Percentiles rank a stretch among this genome's conserved stretches.
Conservation (phyloP, 2,888 invertebrate species). For the Apotomis turbidana region DNA sequence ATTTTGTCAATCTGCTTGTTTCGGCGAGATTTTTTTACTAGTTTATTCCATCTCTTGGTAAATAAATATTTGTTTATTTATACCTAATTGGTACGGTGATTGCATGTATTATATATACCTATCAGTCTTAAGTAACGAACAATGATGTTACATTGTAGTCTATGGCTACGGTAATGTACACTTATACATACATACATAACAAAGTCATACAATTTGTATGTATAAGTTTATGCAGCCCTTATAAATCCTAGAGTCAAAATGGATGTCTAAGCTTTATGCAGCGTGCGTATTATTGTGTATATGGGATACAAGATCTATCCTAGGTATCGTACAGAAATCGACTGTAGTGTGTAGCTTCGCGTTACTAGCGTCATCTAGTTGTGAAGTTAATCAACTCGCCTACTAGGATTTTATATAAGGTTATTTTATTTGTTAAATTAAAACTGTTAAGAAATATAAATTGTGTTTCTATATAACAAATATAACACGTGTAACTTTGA, state of each 20-base stretch:
- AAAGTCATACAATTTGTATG: too few relatives aligned
- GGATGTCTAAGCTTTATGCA: too few relatives aligned
- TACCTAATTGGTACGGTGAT: neutral
- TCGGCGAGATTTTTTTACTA: neutral
- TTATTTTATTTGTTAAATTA: neutral
- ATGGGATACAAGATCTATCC: too few relatives aligned
- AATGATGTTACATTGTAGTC: too few relatives aligned
- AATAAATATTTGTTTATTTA: neutral
- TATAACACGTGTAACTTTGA: constrained; percentile 16
- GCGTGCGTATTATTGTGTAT: too few relatives aligned
- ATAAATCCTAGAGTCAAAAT: too few relatives aligned
- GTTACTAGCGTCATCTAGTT: constrained; percentile 22
- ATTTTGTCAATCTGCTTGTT: neutral
- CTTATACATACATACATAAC: too few relatives aligned
- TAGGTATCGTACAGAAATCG: too few relatives aligned
- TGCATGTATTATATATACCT: neutral
- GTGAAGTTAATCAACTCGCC: constrained; percentile 7
- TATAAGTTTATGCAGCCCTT: too few relatives aligned
- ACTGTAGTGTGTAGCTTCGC: neutral
- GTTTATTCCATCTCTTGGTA: neutral
- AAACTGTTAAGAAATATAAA: constrained; percentile 4
- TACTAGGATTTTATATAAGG: neutral
- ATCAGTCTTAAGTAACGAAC: neutral
- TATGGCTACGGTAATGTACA: too few relatives aligned
- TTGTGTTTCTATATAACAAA: constrained; percentile 3